A percentile compares a stretch with the other conserved stretches of the same genome.
Conservation (phyloP, 2,888 invertebrate species). For the Lottia gigantea region DNA sequence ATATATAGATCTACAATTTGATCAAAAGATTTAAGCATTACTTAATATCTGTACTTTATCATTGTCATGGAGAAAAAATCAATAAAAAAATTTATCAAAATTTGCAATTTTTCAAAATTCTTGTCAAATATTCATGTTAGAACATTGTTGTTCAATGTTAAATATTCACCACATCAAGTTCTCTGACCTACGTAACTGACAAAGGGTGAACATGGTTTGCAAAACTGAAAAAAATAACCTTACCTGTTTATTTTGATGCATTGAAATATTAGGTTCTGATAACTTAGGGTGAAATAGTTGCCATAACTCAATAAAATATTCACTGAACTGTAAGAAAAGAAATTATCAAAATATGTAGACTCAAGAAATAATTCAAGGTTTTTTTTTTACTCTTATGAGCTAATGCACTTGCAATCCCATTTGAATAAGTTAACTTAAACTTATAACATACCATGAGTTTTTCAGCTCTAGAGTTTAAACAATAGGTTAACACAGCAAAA, state of each 20-base stretch:
- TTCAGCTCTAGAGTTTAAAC: constrained; percentile 88
- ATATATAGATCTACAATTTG: background rate
- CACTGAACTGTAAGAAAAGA: constrained; percentile 80
- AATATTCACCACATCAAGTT: no score
- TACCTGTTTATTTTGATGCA: constrained; percentile 91
- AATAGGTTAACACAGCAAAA: constrained; percentile 91
- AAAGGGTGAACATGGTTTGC: background rate
- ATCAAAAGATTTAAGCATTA: no score
- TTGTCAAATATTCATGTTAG: no score
- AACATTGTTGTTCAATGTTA: background rate
- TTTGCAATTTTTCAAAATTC: no score
- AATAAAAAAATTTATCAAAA: no score
- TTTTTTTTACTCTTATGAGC: no score
- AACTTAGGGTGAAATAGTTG: constrained; percentile 93
- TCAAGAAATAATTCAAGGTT: no score
- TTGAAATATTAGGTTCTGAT: constrained; percentile 92
- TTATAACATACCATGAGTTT: constrained; percentile 83
- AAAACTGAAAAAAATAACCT: background rate
- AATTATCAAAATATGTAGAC: background rate
- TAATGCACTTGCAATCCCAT: no score
- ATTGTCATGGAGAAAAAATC: no score
- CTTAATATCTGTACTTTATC: no score
- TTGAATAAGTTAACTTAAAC: no score
- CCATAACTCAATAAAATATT: constrained; percentile 91
- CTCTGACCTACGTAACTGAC: no score